A percentile compares a stretch with the other conserved stretches of the same genome.
phyloP scores from a whole-genome alignment of 2,888 invertebrate genomes.

The Linnaemya tessellans region DNA sequence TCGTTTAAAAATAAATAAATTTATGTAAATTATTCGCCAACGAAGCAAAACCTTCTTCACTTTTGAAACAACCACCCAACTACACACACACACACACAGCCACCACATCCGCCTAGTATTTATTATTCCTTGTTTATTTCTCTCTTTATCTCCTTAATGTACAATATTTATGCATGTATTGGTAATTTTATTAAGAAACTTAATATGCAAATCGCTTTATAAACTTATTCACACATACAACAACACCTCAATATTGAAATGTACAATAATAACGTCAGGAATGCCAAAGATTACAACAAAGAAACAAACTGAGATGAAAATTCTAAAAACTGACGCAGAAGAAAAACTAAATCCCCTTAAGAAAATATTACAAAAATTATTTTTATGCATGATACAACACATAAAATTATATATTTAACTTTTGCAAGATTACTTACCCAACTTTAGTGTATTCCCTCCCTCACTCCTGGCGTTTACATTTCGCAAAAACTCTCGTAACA shows the following conservation, averaged over 20 bases:
- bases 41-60: not conserved
- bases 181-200: constrained; percentile 61
- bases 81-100: no score
- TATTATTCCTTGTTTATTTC: constrained; percentile 9
- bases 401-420: constrained; percentile 63
- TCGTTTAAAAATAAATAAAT: no score
- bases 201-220: constrained; percentile 60
- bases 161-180: constrained; percentile 51
- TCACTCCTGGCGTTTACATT: constrained; percentile 1
- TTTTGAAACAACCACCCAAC: not conserved
- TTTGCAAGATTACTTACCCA: constrained; percentile 63
- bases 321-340: not conserved
- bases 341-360: constrained; percentile 28
- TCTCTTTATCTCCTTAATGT: constrained; percentile 29
- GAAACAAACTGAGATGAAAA: not conserved
- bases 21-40: not conserved
- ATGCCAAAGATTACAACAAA: constrained; percentile 25
- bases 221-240: constrained; percentile 31
- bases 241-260: constrained; percentile 11
- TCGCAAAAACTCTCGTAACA: constrained; percentile 44
- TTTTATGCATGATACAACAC: constrained; percentile 68
- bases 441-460: constrained; percentile 33
- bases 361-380: constrained; percentile 62
- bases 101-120: no score
- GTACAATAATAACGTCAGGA: constrained; percentile 4